phyloP scores from a whole-genome alignment of 2,888 invertebrate genomes.

The Steinernema hermaphroditum region DNA sequence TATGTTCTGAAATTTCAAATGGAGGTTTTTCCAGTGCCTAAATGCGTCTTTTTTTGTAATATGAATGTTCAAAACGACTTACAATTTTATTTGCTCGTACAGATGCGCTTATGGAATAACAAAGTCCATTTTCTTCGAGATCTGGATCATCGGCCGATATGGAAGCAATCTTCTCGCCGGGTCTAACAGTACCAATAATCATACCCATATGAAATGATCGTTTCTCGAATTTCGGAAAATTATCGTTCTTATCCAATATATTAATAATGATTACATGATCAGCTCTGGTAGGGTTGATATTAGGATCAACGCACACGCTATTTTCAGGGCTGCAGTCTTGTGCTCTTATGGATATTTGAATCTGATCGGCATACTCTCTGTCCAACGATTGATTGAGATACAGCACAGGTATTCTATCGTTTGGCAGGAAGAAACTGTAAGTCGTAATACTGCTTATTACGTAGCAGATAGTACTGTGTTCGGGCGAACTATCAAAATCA shows the following conservation, averaged over 20 bases:
- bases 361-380: background rate
- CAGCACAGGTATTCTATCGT: background rate
- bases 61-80: too few relatives aligned
- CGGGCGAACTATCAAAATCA: conserved; percentile 26
- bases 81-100: background rate
- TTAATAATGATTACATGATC: background rate
- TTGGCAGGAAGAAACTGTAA: background rate
- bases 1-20: background rate
- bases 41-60: background rate
- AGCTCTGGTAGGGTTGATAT: background rate
- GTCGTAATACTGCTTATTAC: conserved; percentile 16
- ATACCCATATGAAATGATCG: background rate
- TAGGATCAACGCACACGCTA: background rate
- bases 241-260: background rate
- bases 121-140: background rate
- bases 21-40: background rate
- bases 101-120: background rate
- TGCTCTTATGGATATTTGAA: background rate
- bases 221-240: background rate
- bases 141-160: background rate
- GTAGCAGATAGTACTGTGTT: conserved; percentile 32
- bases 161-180: background rate
- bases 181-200: background rate
- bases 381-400: background rate
- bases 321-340: background rate